Conservation (phyloP, 2,888 invertebrate genomes). For the Fragum sueziense region DNA sequence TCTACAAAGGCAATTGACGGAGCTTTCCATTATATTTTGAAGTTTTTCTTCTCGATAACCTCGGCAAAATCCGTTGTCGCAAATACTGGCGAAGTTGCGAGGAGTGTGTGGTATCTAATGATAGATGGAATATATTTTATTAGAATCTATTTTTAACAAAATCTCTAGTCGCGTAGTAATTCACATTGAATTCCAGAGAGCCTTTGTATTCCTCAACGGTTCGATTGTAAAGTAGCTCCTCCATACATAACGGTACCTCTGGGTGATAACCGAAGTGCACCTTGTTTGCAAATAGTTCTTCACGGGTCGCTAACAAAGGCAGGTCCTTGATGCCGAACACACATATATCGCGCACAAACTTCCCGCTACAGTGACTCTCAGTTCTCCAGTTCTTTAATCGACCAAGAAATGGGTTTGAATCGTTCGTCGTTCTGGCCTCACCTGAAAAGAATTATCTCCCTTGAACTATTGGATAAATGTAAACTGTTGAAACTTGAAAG, state of each 20-base stretch:
- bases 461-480: too few species aligned
- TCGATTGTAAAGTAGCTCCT: neutral
- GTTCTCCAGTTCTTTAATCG: neutral
- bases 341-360: neutral
- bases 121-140: too few species aligned
- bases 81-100: too few species aligned
- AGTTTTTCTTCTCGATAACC: too few species aligned
- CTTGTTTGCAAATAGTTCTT: conserved; percentile 6
- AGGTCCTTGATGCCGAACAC: neutral
- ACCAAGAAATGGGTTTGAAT: neutral
- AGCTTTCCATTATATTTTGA: too few species aligned
- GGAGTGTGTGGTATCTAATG: too few species aligned
- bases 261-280: neutral
- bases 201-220: neutral
- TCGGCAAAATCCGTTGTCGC: too few species aligned
- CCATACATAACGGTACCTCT: neutral
- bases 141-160: conserved; percentile 1
- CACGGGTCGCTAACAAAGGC: neutral
- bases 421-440: neutral
- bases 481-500: too few species aligned
- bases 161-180: neutral
- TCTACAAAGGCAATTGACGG: too few species aligned
- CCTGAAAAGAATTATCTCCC: neutral
- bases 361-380: neutral
- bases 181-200: neutral